phyloP scores from a whole-genome alignment of 2,113 vertebrate species.

The Caloenas nicobarica region DNA sequence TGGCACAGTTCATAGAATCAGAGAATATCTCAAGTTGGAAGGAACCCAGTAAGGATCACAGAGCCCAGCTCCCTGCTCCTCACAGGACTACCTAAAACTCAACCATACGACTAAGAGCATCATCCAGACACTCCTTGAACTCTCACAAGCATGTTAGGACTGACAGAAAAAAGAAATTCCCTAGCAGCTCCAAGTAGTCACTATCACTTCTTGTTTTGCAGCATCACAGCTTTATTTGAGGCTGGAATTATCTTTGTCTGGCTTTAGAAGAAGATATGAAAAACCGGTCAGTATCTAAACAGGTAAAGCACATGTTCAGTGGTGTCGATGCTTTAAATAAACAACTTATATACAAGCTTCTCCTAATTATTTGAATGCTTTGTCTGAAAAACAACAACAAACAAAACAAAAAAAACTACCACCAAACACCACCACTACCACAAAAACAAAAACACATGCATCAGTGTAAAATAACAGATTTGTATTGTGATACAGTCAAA shows the following conservation, averaged over 20 bases:
- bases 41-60: too few relatives aligned
- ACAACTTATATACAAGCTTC: background rate
- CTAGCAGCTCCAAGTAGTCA: background rate
- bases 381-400: background rate
- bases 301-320: background rate
- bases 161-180: background rate
- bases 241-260: background rate
- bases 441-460: too few relatives aligned
- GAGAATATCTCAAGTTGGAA: too few relatives aligned
- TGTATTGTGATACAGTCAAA: background rate
- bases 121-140: background rate
- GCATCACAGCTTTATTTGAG: background rate
- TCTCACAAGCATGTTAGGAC: background rate
- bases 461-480: background rate
- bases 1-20: background rate
- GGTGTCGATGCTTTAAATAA: background rate
- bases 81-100: background rate
- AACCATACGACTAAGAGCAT: background rate
- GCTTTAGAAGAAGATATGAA: background rate
- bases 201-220: background rate
- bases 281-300: background rate
- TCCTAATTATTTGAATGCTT: background rate
- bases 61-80: too few relatives aligned
- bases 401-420: too few relatives aligned
- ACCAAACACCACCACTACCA: too few relatives aligned